A percentile compares a stretch with the other conserved stretches of the same genome.
These are phyloP conservation scores for Plagodis dolabraria DNA, from an alignment of 2,888 invertebrate genomes.

Conservation along the genomic window DNA sequence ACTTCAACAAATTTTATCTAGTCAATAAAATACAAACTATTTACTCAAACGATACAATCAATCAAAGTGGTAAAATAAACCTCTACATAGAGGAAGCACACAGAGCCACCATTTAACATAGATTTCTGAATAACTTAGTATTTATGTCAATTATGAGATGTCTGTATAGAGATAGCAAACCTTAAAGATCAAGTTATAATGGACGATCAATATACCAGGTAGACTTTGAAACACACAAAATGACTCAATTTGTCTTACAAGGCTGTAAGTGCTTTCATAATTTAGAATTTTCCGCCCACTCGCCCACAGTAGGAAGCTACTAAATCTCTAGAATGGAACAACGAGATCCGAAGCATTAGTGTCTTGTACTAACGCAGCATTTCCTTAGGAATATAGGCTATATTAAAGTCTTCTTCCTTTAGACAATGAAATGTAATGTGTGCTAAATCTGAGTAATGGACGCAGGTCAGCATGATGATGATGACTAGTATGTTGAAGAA, in stretches of 20 bases:
- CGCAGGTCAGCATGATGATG: conserved; percentile 6
- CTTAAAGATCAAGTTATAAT: conserved; percentile 24
- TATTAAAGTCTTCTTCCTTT: conserved; percentile 25
- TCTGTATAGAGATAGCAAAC: background rate
- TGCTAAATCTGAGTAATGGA: conserved; percentile 7
- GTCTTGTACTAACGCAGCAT: conserved; percentile 45
- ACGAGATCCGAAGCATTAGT: conserved; percentile 55
- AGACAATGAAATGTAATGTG: conserved; percentile 22
- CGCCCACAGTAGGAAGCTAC: conserved; percentile 61
- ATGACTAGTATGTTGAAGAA: background rate
- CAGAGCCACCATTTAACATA: too few species aligned
- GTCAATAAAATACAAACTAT: too few species aligned
- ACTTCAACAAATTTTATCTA: too few species aligned
- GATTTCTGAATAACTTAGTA: too few species aligned
- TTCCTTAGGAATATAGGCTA: conserved; percentile 35
- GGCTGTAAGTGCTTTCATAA: conserved; percentile 68
- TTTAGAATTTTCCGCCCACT: conserved; percentile 69
- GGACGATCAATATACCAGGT: conserved; percentile 47
- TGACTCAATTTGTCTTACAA: conserved; percentile 71
- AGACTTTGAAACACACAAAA: conserved; percentile 62
- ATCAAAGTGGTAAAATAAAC: too few species aligned
- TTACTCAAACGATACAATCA: too few species aligned
- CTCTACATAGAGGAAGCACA: too few species aligned
- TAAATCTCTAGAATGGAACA: conserved; percentile 66
- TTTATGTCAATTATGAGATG: too few species aligned